These are phyloP conservation scores for Bombus waltoni DNA, from an alignment of 1,140 invertebrate species.

Conservation along the genomic window DNA sequence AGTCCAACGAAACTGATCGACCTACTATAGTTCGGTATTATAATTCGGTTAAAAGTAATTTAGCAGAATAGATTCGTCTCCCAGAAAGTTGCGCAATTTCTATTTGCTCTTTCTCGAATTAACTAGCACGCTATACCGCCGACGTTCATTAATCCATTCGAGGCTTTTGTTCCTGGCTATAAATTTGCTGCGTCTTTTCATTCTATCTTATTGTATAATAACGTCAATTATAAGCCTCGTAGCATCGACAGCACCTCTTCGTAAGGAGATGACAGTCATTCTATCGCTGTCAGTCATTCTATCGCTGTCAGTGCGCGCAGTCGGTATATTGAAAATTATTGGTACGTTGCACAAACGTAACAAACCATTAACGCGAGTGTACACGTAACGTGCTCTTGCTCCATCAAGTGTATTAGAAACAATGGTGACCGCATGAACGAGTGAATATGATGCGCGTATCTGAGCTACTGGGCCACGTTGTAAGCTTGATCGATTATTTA, in stretches of 20 bases:
- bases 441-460: conserved; percentile 20
- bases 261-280: conserved; percentile 13
- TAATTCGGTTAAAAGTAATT: background rate
- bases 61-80: background rate
- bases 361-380: background rate
- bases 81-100: background rate
- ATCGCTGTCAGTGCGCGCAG: background rate
- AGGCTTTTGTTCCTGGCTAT: background rate
- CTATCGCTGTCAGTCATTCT: background rate
- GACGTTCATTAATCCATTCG: background rate
- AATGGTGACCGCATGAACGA: conserved; percentile 7
- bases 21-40: no score
- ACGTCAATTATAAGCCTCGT: background rate
- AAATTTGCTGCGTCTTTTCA: background rate
- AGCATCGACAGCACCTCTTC: background rate
- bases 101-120: background rate
- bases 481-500: conserved; percentile 14
- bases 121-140: background rate
- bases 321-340: conserved; percentile 1
- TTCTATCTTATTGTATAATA: background rate
- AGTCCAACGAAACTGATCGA: no score
- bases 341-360: background rate
- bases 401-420: conserved; percentile 30
- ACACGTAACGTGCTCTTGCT: background rate
- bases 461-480: conserved; percentile 11